Percentiles rank a stretch among this genome's conserved stretches.
Evolutionary conservation across 2,888 invertebrate species (phyloP).

Genomic region (Teinopalpus imperialis): DNA sequence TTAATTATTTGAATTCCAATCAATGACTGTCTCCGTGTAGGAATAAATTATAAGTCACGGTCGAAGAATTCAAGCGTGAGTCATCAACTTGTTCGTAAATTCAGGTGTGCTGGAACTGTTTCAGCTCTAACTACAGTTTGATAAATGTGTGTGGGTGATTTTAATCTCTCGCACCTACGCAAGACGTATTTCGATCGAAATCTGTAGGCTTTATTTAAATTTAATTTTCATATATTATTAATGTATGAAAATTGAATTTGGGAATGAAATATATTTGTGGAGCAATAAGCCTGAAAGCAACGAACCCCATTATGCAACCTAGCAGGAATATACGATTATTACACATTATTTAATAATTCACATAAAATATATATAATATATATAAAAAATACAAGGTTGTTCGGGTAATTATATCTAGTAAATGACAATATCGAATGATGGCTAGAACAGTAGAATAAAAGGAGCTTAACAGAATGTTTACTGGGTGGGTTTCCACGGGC

Average conservation of each 20-base stretch:
- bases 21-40: too few species aligned
- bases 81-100: constrained; percentile 17
- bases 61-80: constrained; percentile 5
- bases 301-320: too few species aligned
- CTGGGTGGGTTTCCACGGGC: constrained; percentile 35
- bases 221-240: neutral
- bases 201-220: constrained; percentile 3
- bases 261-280: too few species aligned
- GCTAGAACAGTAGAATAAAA: constrained; percentile 12
- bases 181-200: constrained; percentile 19
- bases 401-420: too few species aligned
- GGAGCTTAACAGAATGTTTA: constrained; percentile 55
- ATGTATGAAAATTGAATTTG: too few species aligned
- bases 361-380: too few species aligned
- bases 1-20: too few species aligned
- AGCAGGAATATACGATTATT: too few species aligned
- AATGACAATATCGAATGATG: neutral
- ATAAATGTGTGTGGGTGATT: constrained; percentile 24
- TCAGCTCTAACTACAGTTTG: constrained; percentile 18
- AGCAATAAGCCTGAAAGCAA: too few species aligned
- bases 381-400: too few species aligned
- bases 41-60: constrained; percentile 1
- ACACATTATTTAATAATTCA: too few species aligned
- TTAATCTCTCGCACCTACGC: constrained; percentile 23
- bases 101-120: constrained; percentile 25